Base-by-base conservation (phyloP, 2,888 invertebrate genomes). In the Noctua comes region DNA sequence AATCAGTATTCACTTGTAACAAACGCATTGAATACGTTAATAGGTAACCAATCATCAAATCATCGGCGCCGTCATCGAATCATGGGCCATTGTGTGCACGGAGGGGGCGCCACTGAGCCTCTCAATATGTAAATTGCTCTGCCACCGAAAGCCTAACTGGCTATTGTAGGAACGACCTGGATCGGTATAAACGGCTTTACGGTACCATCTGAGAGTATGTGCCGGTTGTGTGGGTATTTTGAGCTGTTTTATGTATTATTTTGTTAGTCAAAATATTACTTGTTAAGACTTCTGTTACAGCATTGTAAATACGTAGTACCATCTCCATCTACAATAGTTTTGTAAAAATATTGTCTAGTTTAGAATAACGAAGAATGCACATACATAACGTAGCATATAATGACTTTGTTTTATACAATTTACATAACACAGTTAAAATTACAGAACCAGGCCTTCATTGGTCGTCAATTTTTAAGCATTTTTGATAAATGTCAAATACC, bases 91-190 rank as follows among this genome's bases (percentile, higher is more conserved):
- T 83, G 90, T 87, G 86, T 87, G 87, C 86, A 89, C 87, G 80
- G 86, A 84, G 91, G 90, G 91, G 91, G 91, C 86, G 92, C 90
- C 88, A 90, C 88, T 89, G 92, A 92, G 91, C 90, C 89, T 88
- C 88, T 91, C 91, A 90, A 91, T 94, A 94, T 94, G 94, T 91
- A 95, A 94, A 94, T 95, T 93, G 94, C 90, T 90, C 88, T 85
- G 90, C 89, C 87, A 88, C 87, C 85, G 88, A 85, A 86, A 88
- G 91, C 92, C 92, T 93, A 93, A 93, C 93, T 91, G 93, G 92
- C 91, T 89, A 91, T 93, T 93, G 92, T 90, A 88, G 82, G 84
- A 91, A 92, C 90, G 92, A 91, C 91, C 90, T 85, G 86, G 88
- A 89, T 89, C 89, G 90, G 88, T 88, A 91, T 91, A 91, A 92